Evolutionary conservation across 2,113 vertebrate genomes (phyloP), one percentile per base, ranked within the genome.

Genomic region (Eretmodus cyanostictus): DNA sequence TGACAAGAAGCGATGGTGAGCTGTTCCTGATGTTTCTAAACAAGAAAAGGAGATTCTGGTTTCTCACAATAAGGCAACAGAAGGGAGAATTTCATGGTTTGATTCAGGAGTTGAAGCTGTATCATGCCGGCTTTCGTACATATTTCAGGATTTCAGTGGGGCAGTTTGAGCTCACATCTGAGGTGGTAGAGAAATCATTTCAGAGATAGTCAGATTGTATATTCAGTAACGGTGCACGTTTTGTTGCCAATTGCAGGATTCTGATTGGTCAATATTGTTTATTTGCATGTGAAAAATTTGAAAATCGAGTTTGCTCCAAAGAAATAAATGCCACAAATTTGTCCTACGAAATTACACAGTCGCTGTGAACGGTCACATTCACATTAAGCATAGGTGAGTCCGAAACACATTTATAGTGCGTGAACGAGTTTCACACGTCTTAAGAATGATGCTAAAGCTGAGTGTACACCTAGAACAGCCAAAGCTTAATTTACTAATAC

Each of bases 341-440:
- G 4, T 38, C 61, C 61, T 8, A n/a, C 3, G 1, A 66, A 66
- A 66, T 34, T 19, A 61, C 19, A 38, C 34, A 66, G 34, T 38
- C 7, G 1, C 2, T 66, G 34, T 66, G 34, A 66, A 66, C 0
- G 19, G 61, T 38, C 61, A 66, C 34, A 66, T 66, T 66, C 10
- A 13, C 61, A n/a, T 13, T 66, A 13, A 66, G 34, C 61, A 66
- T 38, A 66, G 7, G 61, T 13, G 34, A 38, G 3, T 38, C 34
- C 4, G 0, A 63, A 8, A 38, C 5, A 66, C 4, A 8, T 38
- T 66, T 1, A 12, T 38, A 66, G 19, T 2, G 17, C 17, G 0
- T 66, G 10, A 66, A 38, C 1, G 6, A n/a, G 10, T 66, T 66
- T 38, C 31, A 38, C 17, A 36, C 17, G 3, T n/a, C 34, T 38